These are phyloP conservation scores for Noctilio leporinus DNA, from an alignment of 2,113 vertebrate genomes.

Conservation along the genomic window DNA sequence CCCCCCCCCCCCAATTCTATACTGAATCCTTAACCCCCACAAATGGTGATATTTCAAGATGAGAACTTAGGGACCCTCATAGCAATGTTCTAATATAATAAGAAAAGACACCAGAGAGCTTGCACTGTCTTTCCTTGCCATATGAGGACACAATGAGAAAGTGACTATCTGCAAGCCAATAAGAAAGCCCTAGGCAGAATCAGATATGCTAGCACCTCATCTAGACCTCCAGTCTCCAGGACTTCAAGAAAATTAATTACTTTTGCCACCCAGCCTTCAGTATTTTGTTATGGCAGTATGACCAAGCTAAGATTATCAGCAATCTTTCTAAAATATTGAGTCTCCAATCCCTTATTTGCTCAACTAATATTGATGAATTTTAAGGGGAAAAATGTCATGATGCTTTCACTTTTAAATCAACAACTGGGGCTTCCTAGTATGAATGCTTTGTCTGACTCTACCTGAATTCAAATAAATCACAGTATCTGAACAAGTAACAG, in stretches of 20 bases:
- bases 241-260: not conserved
- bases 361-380: not conserved
- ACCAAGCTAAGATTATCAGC: not conserved
- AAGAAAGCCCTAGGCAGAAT: not conserved
- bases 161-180: not conserved
- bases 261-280: not conserved
- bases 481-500: not conserved
- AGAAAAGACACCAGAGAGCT: not conserved
- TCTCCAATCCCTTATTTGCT: not conserved
- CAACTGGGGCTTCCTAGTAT: not conserved
- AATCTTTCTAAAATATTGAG: not conserved
- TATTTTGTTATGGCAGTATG: not conserved
- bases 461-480: not conserved
- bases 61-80: not conserved
- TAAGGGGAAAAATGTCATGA: not conserved
- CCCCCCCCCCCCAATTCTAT: accelerated
- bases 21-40: not conserved
- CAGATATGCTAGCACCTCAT: not conserved
- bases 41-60: not conserved
- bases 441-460: not conserved
- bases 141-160: not conserved
- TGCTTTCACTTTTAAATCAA: not conserved
- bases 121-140: not conserved
- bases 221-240: not conserved
- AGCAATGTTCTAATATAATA: too few relatives aligned